Percentiles rank a stretch among this genome's conserved stretches.
Evolutionary conservation across 2,113 vertebrate species (phyloP).

Genomic region (Pipra filicauda): DNA sequence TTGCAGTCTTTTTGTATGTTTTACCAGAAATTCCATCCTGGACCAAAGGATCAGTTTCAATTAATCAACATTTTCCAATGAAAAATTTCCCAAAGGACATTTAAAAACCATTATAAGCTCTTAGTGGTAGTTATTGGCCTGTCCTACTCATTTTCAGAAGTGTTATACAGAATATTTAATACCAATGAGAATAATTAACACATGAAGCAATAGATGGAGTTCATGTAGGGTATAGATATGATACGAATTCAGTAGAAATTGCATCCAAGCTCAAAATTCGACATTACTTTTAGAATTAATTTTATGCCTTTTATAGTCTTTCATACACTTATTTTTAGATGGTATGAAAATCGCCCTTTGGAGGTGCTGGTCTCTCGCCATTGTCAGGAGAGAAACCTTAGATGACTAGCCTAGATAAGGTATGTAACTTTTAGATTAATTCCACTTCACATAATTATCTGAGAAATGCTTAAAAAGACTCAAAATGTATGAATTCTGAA

Average conservation of each 20-base stretch:
- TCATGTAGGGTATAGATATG: constrained; percentile 35
- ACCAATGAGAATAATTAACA: constrained; percentile 64
- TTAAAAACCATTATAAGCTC: constrained; percentile 52
- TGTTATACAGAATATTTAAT: constrained; percentile 66
- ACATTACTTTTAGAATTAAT: constrained; percentile 37
- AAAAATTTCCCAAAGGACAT: constrained; percentile 55
- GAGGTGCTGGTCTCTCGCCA: neutral
- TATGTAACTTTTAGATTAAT: constrained; percentile 34
- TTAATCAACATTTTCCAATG: constrained; percentile 61
- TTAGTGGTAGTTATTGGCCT: constrained; percentile 53
- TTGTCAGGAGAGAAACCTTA: neutral
- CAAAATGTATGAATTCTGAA: neutral
- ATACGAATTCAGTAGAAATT: constrained; percentile 31
- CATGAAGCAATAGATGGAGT: constrained; percentile 49
- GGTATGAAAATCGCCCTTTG: constrained; percentile 18
- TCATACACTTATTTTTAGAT: neutral
- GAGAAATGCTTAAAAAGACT: neutral
- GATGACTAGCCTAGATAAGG: constrained; percentile 21
- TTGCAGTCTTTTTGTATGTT: constrained; percentile 25
- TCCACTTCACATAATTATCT: constrained; percentile 13
- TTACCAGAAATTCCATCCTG: constrained; percentile 50
- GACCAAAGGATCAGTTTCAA: constrained; percentile 45
- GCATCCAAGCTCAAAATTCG: constrained; percentile 29
- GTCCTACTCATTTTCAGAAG: constrained; percentile 58
- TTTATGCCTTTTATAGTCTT: constrained; percentile 41